Conservation (phyloP, 2,888 invertebrate genomes). For the Himalopsyche tibetana region DNA sequence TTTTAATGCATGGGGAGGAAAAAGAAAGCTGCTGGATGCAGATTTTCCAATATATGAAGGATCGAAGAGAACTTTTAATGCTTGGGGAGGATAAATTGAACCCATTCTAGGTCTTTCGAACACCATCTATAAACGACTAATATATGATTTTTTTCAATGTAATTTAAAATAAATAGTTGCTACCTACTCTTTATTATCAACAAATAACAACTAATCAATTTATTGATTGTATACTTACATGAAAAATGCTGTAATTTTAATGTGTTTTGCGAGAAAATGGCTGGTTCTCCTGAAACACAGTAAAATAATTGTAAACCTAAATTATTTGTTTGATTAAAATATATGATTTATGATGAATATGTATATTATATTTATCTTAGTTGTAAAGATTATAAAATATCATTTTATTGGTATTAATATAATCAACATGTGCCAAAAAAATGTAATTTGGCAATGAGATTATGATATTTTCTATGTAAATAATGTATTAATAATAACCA, state of each 20-base stretch:
- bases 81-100: slow-evolving; percentile 59
- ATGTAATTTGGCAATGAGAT: background rate
- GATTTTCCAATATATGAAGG: slow-evolving; percentile 45
- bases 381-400: no score
- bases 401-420: no score
- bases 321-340: no score
- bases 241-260: slow-evolving; percentile 23
- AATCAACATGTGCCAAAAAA: background rate
- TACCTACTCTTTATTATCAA: background rate
- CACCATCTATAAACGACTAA: slow-evolving; percentile 28
- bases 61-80: slow-evolving; percentile 55
- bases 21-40: slow-evolving; percentile 23
- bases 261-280: slow-evolving; percentile 59
- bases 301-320: background rate
- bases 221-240: slow-evolving; percentile 13
- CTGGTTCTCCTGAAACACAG: slow-evolving; percentile 61
- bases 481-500: slow-evolving; percentile 11
- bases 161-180: background rate
- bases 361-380: no score
- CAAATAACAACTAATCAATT: background rate
- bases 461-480: slow-evolving; percentile 18
- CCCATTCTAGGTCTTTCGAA: background rate
- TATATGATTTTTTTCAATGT: slow-evolving; percentile 7
- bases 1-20: slow-evolving; percentile 53
- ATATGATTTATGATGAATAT: no score